Evolutionary conservation across 1,140 invertebrate genomes (phyloP), one percentile per base, ranked within the genome.

Genomic region (Andricus grossulariae): DNA sequence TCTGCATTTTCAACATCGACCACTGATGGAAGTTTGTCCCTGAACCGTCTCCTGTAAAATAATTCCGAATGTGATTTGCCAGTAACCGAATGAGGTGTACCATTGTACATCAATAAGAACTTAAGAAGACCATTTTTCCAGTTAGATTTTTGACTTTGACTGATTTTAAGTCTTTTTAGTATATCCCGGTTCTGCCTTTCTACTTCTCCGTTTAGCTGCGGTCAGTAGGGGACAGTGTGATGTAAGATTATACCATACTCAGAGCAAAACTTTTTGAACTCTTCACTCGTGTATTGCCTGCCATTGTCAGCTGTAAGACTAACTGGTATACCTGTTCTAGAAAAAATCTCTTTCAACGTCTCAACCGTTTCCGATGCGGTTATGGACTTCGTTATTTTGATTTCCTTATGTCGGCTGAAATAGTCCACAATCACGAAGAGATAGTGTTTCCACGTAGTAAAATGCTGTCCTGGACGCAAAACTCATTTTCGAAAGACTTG

Each of bases 211-310:
- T 87, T 87, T 11, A 81, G 84, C 39, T 84, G 74, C 1, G 84
- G 84, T 77, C 85, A 86, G 49, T 75, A 73, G 3, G 83, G 84
- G n/a, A 81, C 78, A n/a, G 77, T 73, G 54, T 83, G 84, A 75
- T 25, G 16, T 25, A 81, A 71, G 25, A 7, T 25, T 51, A 80
- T 71, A 8, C 60, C 72, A 19, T 52, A 71, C 21, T 57, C 12
- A 72, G 57, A 4, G 52, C 6, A 13, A 75, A 75, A 60, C 75
- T 83, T 45, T 83, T 80, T 13, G 71, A 75, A 19, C 66, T n/a
- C n/a, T n/a, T n/a, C n/a, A n/a, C n/a, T n/a, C n/a, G n/a, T n/a
- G n/a, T n/a, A n/a, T n/a, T n/a, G n/a, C n/a, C n/a, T n/a, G n/a
- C n/a, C n/a, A n/a, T n/a, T n/a, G n/a, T n/a, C n/a, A n/a, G n/a